Base-by-base conservation (phyloP, 2,797 vertebrate species). In the Diglossa cyanea region DNA sequence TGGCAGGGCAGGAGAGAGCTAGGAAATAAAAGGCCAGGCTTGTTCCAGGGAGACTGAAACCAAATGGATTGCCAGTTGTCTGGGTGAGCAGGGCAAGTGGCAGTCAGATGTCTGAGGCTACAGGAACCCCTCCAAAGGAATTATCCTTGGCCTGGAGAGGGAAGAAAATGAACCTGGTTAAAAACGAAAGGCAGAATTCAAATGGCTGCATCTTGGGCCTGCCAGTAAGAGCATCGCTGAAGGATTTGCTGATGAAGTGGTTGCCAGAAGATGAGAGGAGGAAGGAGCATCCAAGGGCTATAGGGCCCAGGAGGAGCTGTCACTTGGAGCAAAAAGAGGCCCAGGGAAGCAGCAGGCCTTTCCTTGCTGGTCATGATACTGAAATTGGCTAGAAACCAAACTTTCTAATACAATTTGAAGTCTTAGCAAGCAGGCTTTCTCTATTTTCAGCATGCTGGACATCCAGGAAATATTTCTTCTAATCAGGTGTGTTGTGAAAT, bases 31-130 rank as follows among this genome's bases (percentile, higher is more conserved):
- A 86, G 66, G 44, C 58, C 61, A 62, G 61, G 25, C 75, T 92
- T n/a, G 23, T 91, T 91, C 68, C 65, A 75, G 61, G 42, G 68
- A 80, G 58, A n/a, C 57, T 51, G 84, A 58, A 75, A 80, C 68
- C 47, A 93, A 87, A 58, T 6, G 75, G 65, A 13, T 35, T 80
- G 81, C 30, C 65, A 51, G 44, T 68, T 47, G 67, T 74, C 78
- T 74, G 61, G 31, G 45, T 0, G 1, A 86, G 81, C 63, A 51
- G 57, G 30, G 50, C 44, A 93, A 53, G 47, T 16, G 55, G 57
- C 61, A 67, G 71, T 65, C 11, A 20, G 71, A 39, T 45, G 62
- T 47, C 74, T 79, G 76, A 89, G 83, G 65, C 28, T 47, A 82
- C 65, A 65, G 55, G 51, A 37, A 17, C 33, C 20, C 26, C 67